phyloP scores from a whole-genome alignment of 2,888 invertebrate species.

The Dermolepida albohirtum region DNA sequence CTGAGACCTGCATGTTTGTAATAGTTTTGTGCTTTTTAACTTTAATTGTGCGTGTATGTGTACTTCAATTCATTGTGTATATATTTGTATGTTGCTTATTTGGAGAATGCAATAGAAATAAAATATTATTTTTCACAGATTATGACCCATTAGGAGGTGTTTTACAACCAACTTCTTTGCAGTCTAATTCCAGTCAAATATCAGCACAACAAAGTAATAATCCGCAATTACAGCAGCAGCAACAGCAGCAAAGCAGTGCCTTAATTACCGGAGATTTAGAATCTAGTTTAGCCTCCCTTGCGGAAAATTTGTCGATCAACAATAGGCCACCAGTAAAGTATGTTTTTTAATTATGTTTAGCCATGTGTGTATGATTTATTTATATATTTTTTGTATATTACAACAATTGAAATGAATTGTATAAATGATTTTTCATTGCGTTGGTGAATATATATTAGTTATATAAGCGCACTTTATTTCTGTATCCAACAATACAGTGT shows the following conservation, averaged over 20 bases:
- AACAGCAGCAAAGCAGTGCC: slow-evolving; percentile 61
- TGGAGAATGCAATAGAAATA: neutral
- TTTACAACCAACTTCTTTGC: slow-evolving; percentile 70
- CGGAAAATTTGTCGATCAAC: slow-evolving; percentile 92
- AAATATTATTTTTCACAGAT: slow-evolving; percentile 64
- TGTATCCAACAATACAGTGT: no score
- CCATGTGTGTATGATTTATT: no score
- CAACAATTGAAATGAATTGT: no score
- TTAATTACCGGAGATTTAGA: slow-evolving; percentile 94
- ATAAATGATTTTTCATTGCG: no score
- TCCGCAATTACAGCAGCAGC: slow-evolving; percentile 47
- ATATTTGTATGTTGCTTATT: no score
- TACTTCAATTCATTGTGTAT: no score
- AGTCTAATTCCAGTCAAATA: slow-evolving; percentile 54
- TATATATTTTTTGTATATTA: no score
- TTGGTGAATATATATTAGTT: no score
- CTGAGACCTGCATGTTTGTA: slow-evolving; percentile 14
- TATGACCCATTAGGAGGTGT: slow-evolving; percentile 82
- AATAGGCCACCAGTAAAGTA: slow-evolving; percentile 79
- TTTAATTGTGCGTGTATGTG: slow-evolving; percentile 1
- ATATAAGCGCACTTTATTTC: no score
- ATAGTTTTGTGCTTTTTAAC: slow-evolving; percentile 16
- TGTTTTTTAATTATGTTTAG: slow-evolving; percentile 62
- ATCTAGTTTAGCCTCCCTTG: slow-evolving; percentile 91
- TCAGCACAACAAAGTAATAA: slow-evolving; percentile 44